Conservation (phyloP, 92 coral and sea anemone species). For the Palythoa grandiflora region DNA sequence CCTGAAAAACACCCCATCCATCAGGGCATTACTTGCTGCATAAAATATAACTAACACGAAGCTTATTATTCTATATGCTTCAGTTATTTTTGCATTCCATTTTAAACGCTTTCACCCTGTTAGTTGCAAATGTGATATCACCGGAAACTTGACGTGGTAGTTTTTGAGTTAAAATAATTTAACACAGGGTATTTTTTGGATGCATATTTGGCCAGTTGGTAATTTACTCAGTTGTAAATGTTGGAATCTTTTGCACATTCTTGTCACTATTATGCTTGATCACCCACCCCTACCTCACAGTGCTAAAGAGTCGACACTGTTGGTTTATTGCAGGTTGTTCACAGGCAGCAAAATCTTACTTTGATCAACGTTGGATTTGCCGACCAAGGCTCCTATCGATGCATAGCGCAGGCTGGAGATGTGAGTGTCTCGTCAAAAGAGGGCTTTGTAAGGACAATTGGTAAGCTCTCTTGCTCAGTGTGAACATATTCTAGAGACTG, state of each 20-base stretch:
- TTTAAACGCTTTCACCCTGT: no score
- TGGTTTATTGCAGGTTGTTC: conserved; percentile 6
- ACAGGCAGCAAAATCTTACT: conserved; percentile 21
- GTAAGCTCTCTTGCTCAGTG: no score
- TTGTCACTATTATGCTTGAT: not conserved
- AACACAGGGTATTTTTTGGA: not conserved
- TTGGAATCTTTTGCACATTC: not conserved
- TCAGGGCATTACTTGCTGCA: no score
- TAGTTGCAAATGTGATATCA: no score
- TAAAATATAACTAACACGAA: no score
- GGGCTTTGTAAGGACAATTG: conserved; percentile 5
- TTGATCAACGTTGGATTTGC: conserved; percentile 1
- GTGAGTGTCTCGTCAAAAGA: conserved; percentile 20
- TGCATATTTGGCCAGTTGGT: not conserved
- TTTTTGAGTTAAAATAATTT: no score
- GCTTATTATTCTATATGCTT: no score
- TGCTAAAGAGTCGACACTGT: not conserved
- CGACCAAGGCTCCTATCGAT: conserved; percentile 29
- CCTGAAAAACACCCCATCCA: no score
- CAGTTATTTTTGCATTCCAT: no score
- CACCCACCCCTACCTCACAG: no score
- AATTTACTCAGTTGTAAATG: not conserved
- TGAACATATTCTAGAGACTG: no score
- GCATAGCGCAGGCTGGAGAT: conserved; percentile 28
- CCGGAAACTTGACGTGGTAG: no score